Percentiles rank a stretch among this genome's conserved stretches.
These are phyloP conservation scores for Spodoptera picta DNA, from an alignment of 2,888 invertebrate genomes.

Conservation along the genomic window DNA sequence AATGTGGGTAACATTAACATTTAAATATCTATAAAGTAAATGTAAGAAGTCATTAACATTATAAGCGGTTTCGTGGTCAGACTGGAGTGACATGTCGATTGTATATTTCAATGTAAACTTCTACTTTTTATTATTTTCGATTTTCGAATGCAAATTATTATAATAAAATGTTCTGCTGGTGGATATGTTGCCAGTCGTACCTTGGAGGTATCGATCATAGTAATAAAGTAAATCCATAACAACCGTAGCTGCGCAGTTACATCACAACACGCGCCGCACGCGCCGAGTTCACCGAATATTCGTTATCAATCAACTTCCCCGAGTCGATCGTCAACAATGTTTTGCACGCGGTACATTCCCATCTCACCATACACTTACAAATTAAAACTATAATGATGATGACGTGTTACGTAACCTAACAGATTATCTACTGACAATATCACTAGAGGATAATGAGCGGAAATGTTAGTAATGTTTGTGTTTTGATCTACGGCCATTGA, in stretches of 20 bases:
- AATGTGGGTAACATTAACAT: slow-evolving; percentile 28
- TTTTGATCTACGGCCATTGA: no score
- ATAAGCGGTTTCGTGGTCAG: neutral
- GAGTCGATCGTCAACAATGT: slow-evolving; percentile 27
- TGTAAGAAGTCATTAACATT: slow-evolving; percentile 17
- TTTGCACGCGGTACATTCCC: slow-evolving; percentile 11
- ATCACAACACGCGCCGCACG: slow-evolving; percentile 78
- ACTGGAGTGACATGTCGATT: neutral
- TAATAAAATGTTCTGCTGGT: no score
- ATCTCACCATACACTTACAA: neutral
- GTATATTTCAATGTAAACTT: neutral
- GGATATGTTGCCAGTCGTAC: neutral
- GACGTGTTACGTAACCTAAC: no score
- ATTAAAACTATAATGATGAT: no score
- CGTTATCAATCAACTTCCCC: slow-evolving; percentile 38
- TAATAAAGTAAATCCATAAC: slow-evolving; percentile 55
- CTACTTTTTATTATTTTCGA: no score
- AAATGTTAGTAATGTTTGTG: no score
- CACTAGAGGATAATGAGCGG: no score
- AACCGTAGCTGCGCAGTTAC: slow-evolving; percentile 71
- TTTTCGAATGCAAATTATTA: no score
- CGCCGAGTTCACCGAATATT: slow-evolving; percentile 64
- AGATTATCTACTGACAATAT: no score
- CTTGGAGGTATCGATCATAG: slow-evolving; percentile 18
- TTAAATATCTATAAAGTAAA: slow-evolving; percentile 17